Evolutionary conservation across 2,888 invertebrate species (phyloP), one percentile per base, ranked within the genome.

Genomic region (Cryptus viduatorius): DNA sequence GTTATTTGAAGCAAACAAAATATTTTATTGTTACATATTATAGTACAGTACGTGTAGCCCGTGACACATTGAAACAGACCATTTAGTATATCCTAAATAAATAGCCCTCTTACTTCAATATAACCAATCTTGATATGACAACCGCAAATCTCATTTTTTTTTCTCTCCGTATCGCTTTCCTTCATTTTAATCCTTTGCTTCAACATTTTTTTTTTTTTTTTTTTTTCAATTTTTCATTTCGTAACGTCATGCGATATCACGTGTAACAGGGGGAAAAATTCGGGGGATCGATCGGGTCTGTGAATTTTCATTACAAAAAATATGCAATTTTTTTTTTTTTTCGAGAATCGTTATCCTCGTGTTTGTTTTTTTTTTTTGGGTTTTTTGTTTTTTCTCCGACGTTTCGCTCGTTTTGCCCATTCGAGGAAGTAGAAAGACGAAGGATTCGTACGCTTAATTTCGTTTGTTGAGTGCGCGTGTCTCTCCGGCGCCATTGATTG

Each of bases 1-100:
- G 44, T 46, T 37, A 69, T 79, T 89, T 92, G 92, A 93, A 93
- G 93, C 93, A 93, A 93, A 93, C 93, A 93, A 93, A 93, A 93
- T 93, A 93, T 91, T 93, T 93, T 93, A 93, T 93, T 93, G 92
- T 93, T 92, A 93, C 90, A 93, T 93, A 93, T 93, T 93, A 93
- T 93, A 93, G 91, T 93, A 93, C 93, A 93, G 89, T 93, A 93
- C 92, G 92, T 92, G 93, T 93, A 93, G 93, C 93, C 93, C 93
- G 92, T 93, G 93, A 93, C 93, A 93, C 93, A 93, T 93, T 92
- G 91, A 93, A 93, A 93, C 93, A 93, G 93, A 93, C 92, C 91
- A 92, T 92, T 93, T 92, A 93, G 89, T 93, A 92, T 92, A 92
- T 92, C 91, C 91, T 93, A 93, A 93, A 93, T 93, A 93, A 93